These are phyloP conservation scores for Andrena praecox DNA, from an alignment of 2,888 invertebrate species.

Conservation along the genomic window DNA sequence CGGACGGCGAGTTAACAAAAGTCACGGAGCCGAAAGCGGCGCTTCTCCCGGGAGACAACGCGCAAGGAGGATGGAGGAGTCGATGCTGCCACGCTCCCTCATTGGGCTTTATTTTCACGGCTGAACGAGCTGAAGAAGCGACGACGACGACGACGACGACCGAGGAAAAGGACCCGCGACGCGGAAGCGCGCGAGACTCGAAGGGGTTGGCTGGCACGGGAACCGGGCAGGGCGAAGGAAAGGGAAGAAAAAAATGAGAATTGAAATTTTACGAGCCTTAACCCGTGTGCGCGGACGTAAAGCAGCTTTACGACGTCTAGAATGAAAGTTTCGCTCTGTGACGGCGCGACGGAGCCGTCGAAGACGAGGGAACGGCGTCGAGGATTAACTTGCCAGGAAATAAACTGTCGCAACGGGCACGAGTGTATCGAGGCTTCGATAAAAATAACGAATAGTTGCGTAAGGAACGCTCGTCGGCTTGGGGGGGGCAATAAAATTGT, in stretches of 20 bases:
- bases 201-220: background rate
- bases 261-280: slow-evolving; percentile 67
- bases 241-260: slow-evolving; percentile 34
- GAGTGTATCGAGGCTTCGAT: slow-evolving; percentile 32
- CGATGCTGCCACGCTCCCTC: slow-evolving; percentile 3
- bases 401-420: slow-evolving; percentile 40
- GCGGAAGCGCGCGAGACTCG: slow-evolving; percentile 20
- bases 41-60: slow-evolving; percentile 1
- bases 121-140: slow-evolving; percentile 28
- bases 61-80: background rate
- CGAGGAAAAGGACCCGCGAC: slow-evolving; percentile 29
- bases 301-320: slow-evolving; percentile 75
- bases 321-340: slow-evolving; percentile 75
- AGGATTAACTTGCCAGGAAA: slow-evolving; percentile 54
- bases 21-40: slow-evolving; percentile 16
- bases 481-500: background rate
- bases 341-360: slow-evolving; percentile 33
- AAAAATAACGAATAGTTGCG: slow-evolving; percentile 27
- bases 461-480: background rate
- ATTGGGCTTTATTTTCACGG: slow-evolving; percentile 53
- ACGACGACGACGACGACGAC: background rate
- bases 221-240: background rate
- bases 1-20: slow-evolving; percentile 28
- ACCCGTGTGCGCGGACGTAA: slow-evolving; percentile 58
- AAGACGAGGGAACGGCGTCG: slow-evolving; percentile 32